Evolutionary conservation across 2,888 invertebrate species (phyloP), one percentile per base, ranked within the genome.

Genomic region (Drosophila silvestris): DNA sequence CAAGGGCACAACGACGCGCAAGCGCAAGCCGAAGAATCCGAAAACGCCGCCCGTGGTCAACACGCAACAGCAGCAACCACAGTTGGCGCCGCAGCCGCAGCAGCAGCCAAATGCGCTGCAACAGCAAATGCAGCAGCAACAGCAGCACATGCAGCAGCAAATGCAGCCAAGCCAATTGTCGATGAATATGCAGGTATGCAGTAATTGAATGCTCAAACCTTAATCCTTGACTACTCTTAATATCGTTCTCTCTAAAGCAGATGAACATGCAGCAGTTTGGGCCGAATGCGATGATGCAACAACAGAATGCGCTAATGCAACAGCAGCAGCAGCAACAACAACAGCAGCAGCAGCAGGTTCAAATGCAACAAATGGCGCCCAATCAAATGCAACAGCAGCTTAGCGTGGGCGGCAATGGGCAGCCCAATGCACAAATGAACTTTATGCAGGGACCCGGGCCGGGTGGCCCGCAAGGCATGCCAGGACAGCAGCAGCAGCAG

Each of bases 321-420:
- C 91, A 92, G 95, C 95, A 85, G 70, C 95, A 85, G 94, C 93
- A 93, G 79, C 82, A 83, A 41, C 78, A 79, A 54, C 81, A 82
- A 22, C 91, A 26, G 1, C 26, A 85, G 28, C 88, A 91, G 57
- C 92, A 92, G 52, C 92, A 92, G 77, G 90, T 93, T 91, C 90
- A 91, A 58, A 91, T 93, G 91, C 90, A 91, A 58, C 88, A 91
- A 54, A 86, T 86, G 85, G 89, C 87, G 12, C 89, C 89, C 5
- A 91, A 91, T 63, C 90, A 84, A 71, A 84, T 93, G 85, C 92
- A 92, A 35, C 93, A 93, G 65, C 93, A 93, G 68, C 81, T 92
- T 0, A 91, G 84, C 54, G 85, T 88, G 5, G 91, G 89, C 6
- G 82, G 87, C 58, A 93, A 92, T 74, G 91, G 92, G 4, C 92